phyloP scores from a whole-genome alignment of 2,888 invertebrate genomes.

The Junonia oenone region DNA sequence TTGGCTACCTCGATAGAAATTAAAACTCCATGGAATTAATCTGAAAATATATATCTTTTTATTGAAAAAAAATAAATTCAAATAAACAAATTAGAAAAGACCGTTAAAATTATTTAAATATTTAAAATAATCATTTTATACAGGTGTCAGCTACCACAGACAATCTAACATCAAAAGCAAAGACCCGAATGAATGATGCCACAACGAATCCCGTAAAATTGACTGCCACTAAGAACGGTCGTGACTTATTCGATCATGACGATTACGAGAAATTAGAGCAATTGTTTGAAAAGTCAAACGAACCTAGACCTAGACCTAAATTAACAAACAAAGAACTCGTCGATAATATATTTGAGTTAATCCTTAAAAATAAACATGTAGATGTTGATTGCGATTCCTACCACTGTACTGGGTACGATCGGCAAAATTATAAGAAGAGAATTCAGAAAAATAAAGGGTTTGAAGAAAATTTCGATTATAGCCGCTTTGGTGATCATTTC shows the following conservation, averaged over 20 bases:
- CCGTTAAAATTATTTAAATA: too few species aligned
- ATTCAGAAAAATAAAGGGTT: not conserved
- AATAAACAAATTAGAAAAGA: not conserved
- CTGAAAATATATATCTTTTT: too few species aligned
- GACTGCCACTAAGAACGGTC: not conserved
- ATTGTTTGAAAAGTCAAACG: not conserved
- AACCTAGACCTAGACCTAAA: not conserved
- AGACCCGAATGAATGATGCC: not conserved
- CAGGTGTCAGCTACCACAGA: not conserved
- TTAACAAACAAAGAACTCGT: not conserved
- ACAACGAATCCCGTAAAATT: not conserved
- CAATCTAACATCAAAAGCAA: not conserved
- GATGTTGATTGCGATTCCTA: not conserved
- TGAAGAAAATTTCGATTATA: not conserved
- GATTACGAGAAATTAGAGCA: not conserved
- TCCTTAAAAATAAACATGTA: slow-evolving; percentile 4
- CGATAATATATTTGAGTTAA: slow-evolving; percentile 2
- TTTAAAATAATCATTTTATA: not conserved
- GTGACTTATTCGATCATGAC: too few species aligned
- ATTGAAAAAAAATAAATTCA: not conserved
- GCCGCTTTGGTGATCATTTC: not conserved
- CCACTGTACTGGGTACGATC: not conserved
- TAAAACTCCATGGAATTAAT: too few species aligned
- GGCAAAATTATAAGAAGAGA: not conserved
- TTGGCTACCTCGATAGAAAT: too few species aligned